Evolutionary conservation across 2,113 vertebrate species (phyloP).

Genomic region (Cyanoliseus patagonus): DNA sequence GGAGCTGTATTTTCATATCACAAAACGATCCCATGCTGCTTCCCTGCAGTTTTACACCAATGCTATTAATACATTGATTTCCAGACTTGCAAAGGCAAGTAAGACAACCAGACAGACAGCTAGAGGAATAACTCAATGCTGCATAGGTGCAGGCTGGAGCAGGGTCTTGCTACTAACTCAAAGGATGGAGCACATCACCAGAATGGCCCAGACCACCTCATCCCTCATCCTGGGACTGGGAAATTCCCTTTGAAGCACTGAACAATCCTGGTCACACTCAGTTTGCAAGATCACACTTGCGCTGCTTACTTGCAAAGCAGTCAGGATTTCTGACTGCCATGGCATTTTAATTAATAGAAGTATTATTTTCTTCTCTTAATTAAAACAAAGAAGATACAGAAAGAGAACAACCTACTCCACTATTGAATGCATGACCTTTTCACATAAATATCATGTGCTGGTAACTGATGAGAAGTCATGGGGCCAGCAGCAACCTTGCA

Average conservation of each 20-base stretch:
- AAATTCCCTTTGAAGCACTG: not conserved
- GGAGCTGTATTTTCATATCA: accelerated
- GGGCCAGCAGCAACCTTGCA: not conserved
- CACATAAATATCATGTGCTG: not conserved
- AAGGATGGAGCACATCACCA: not conserved
- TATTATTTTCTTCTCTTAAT: constrained; percentile 2
- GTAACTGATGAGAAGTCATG: not conserved
- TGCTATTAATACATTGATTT: accelerated
- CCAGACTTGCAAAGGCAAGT: not conserved
- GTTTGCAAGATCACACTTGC: not conserved
- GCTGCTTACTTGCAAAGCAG: not conserved
- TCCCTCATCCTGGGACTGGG: not conserved
- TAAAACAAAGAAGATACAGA: not conserved
- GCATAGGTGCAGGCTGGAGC: not conserved
- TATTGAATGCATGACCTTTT: constrained; percentile 10
- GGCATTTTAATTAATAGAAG: not conserved
- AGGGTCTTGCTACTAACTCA: accelerated
- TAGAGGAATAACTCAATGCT: not conserved
- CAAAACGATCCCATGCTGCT: not conserved
- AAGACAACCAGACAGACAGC: not conserved
- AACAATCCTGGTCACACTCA: not conserved
- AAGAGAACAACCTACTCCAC: not conserved
- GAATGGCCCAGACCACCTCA: not conserved
- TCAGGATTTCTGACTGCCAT: not conserved
- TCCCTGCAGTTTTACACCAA: not conserved